Percentiles rank a stretch among this genome's conserved stretches.
phyloP scores from a whole-genome alignment of 2,113 vertebrate genomes.

The Ameiurus melas region DNA sequence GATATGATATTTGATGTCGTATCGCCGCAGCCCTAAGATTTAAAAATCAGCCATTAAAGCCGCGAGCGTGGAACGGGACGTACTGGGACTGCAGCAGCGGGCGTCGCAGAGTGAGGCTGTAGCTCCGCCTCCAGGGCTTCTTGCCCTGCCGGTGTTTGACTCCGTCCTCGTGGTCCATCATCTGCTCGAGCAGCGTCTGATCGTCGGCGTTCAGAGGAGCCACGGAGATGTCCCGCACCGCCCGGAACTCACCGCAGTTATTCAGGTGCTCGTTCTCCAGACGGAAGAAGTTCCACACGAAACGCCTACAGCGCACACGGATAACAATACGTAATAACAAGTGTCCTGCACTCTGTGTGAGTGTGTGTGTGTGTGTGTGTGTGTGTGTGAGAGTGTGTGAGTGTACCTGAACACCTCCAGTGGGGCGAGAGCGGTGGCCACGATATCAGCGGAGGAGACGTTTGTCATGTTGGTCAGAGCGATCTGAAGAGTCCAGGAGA shows the following conservation, averaged over 20 bases:
- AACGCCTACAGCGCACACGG: conserved; percentile 75
- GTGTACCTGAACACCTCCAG: conserved; percentile 94
- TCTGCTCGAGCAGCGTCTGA: conserved; percentile 96
- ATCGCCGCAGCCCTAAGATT: neutral
- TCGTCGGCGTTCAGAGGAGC: conserved; percentile 96
- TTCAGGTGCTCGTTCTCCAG: conserved; percentile 98
- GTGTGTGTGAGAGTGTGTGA: conserved; percentile 35
- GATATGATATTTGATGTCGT: neutral
- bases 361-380: conserved; percentile 4
- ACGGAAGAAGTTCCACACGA: conserved; percentile 99
- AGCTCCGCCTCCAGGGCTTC: conserved; percentile 88
- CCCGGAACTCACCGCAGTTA: conserved; percentile 97
- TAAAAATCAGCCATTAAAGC: neutral
- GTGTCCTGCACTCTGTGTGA: neutral
- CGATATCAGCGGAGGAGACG: conserved; percentile 79
- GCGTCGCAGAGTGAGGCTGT: conserved; percentile 87
- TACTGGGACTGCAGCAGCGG: conserved; percentile 91
- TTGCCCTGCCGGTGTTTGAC: conserved; percentile 93
- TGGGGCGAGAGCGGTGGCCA: conserved; percentile 90
- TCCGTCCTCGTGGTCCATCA: conserved; percentile 99
- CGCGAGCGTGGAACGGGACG: conserved; percentile 35
- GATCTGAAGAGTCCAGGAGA: conserved; percentile 95
- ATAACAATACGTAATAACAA: neutral
- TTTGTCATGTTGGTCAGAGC: conserved; percentile 79
- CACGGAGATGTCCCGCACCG: conserved; percentile 95